Evolutionary conservation across 2,797 vertebrate species (phyloP).

Genomic region (Anniella stebbinsi): DNA sequence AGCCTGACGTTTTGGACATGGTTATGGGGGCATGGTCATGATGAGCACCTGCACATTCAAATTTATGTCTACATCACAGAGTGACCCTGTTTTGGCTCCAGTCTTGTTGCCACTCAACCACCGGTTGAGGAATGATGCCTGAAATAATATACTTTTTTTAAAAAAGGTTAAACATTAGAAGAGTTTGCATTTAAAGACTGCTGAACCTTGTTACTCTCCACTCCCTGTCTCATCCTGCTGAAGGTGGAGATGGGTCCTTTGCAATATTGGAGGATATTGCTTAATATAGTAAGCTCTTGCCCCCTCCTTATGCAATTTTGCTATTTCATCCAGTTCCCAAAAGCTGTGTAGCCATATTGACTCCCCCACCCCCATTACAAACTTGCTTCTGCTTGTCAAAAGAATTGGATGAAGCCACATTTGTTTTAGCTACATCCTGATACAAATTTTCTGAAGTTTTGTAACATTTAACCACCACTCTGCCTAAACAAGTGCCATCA

Average conservation of each 20-base stretch:
- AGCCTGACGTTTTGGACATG: no score
- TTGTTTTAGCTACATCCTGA: conserved; percentile 29
- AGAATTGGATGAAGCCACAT: conserved; percentile 8
- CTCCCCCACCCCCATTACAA: background rate
- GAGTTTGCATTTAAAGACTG: background rate
- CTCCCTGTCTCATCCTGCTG: background rate
- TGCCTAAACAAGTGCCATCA: background rate
- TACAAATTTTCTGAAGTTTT: conserved; percentile 16
- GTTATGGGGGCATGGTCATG: no score
- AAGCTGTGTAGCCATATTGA: conserved; percentile 24
- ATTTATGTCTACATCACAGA: no score
- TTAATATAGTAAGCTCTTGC: conserved; percentile 3
- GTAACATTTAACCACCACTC: background rate
- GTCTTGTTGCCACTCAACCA: background rate
- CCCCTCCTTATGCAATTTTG: background rate
- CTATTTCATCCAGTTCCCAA: background rate
- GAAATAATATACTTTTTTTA: background rate
- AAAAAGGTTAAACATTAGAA: background rate
- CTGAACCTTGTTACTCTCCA: background rate
- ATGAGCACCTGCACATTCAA: no score
- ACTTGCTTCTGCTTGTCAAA: conserved; percentile 1
- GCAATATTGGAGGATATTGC: background rate
- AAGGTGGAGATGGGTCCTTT: background rate
- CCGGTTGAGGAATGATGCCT: background rate
- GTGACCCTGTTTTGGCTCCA: background rate